Base-by-base conservation (phyloP, 2,797 vertebrate genomes). In the Falco naumanni region DNA sequence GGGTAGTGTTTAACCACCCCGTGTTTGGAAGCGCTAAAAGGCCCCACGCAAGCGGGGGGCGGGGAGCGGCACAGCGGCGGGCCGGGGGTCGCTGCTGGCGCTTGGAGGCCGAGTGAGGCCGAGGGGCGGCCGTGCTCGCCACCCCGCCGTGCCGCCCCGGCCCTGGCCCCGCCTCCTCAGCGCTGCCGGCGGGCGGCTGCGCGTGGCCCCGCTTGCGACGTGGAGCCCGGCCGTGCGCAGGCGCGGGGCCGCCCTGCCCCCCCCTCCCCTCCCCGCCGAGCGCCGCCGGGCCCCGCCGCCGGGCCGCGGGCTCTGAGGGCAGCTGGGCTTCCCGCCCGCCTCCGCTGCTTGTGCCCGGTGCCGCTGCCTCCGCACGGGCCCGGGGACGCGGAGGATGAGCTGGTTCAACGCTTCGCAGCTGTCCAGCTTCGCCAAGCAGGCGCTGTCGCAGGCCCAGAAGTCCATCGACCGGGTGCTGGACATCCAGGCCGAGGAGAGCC, bases 351-450 rank as follows among this genome's bases (percentile, higher is more conserved):
- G 56, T 47, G 76, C 31, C 31, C 59, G 26, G 71, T 41, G 61
- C 24, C 25, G 41, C 64, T 34, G 26, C 39, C 15, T 15, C 26
- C 18, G 54, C 12, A 47, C 33, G 37, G 84, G 78, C 7, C 39
- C 53, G 84, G 79, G 72, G 28, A 28, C 24, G 78, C 53, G 60
- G 54, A 91, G 47, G 53, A 99, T 99, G 99, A 99, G 99, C 96
- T 99, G 99, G 99, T 99, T 99, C 96, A 99, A 99, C 97, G 98
- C 99, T 37, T 99, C 99, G 48, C 99, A 99, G 82, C 97, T 99
- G 76, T 99, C 99, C 80, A 99, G 98, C 96, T 99, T 99, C 92
- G 99, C 99, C 77, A 99, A 99, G 97, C 99, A 99, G 98, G 99
- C 99, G 87, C 98, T 99, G 96, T 99, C 99, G 56, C 98, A 99